phyloP scores from a whole-genome alignment of 1,140 invertebrate genomes.

The Panagrolaimus sp. region DNA sequence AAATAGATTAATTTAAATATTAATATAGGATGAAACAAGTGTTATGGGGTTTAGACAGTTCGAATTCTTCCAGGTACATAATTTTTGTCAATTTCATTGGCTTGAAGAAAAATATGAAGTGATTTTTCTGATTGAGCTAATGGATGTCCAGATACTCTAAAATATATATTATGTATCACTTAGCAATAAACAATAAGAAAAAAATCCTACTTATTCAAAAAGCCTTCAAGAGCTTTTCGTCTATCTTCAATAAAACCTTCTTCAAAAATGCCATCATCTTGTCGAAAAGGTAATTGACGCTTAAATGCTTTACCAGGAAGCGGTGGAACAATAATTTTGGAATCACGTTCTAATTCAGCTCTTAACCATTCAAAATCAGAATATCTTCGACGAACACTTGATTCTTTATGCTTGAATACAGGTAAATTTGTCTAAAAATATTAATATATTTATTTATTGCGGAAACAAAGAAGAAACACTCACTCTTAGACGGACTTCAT shows the following conservation, averaged over 20 bases:
- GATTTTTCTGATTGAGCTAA: slow-evolving; percentile 97
- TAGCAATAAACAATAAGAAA: slow-evolving; percentile 68
- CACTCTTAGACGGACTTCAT: slow-evolving; percentile 95
- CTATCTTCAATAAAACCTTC: slow-evolving; percentile 99
- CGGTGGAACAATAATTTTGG: slow-evolving; percentile 95
- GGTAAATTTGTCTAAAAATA: slow-evolving; percentile 91
- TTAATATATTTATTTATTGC: slow-evolving; percentile 15
- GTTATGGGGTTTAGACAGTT: slow-evolving; percentile 75
- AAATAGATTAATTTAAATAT: too few relatives aligned
- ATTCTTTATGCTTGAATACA: slow-evolving; percentile 99
- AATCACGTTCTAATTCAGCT: slow-evolving; percentile 96
- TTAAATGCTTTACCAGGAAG: slow-evolving; percentile 96
- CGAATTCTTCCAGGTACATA: slow-evolving; percentile 99
- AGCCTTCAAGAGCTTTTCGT: slow-evolving; percentile 91
- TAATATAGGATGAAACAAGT: slow-evolving; percentile 64
- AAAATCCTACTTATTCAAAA: slow-evolving; percentile 92
- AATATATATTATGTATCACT: slow-evolving; percentile 48
- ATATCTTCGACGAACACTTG: slow-evolving; percentile 89
- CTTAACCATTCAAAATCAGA: slow-evolving; percentile 99
- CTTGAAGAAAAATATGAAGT: slow-evolving; percentile 98
- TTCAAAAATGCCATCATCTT: slow-evolving; percentile 98
- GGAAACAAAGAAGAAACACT: slow-evolving; percentile 58
- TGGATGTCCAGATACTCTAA: slow-evolving; percentile 95
- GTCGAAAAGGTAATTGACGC: slow-evolving; percentile 90
- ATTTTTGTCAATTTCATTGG: slow-evolving; percentile 92